A percentile compares a stretch with the other conserved stretches of the same genome.
Conservation (phyloP, 2,113 vertebrate genomes). For the Cromileptes altivelis region DNA sequence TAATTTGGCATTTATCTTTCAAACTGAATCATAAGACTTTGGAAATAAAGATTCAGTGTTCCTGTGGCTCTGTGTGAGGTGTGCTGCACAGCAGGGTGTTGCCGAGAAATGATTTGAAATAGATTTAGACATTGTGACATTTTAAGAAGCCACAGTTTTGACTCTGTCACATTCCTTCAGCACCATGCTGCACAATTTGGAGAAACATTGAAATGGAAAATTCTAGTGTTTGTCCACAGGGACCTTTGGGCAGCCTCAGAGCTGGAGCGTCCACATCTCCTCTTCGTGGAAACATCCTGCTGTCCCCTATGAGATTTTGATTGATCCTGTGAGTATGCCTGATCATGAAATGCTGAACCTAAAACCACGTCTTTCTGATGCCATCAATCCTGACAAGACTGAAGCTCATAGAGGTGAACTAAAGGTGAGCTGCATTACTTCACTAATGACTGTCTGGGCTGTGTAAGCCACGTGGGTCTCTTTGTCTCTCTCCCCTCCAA, state of each 20-base stretch:
- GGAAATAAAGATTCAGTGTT: neutral
- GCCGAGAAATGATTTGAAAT: conserved; percentile 29
- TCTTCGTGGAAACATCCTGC: conserved; percentile 85
- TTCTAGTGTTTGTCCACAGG: conserved; percentile 66
- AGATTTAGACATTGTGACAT: conserved; percentile 52
- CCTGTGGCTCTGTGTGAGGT: neutral
- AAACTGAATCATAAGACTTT: neutral
- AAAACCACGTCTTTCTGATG: conserved; percentile 27
- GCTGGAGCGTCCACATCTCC: conserved; percentile 80
- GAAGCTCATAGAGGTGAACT: neutral
- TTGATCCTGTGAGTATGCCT: conserved; percentile 81
- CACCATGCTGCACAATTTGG: neutral
- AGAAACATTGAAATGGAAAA: conserved; percentile 21
- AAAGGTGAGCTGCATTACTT: conserved; percentile 65
- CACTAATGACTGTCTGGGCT: conserved; percentile 35
- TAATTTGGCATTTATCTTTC: neutral
- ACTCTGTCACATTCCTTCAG: conserved; percentile 38
- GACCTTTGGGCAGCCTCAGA: conserved; percentile 84
- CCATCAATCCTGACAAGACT: conserved; percentile 17
- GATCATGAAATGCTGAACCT: conserved; percentile 49
- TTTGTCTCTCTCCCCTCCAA: neutral
- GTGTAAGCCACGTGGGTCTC: neutral
- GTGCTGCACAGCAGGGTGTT: conserved; percentile 2
- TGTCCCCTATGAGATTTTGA: conserved; percentile 80
- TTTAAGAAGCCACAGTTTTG: conserved; percentile 39